Conservation (phyloP, 2,888 invertebrate genomes). For the Dimorphilus gyrociliatus region DNA sequence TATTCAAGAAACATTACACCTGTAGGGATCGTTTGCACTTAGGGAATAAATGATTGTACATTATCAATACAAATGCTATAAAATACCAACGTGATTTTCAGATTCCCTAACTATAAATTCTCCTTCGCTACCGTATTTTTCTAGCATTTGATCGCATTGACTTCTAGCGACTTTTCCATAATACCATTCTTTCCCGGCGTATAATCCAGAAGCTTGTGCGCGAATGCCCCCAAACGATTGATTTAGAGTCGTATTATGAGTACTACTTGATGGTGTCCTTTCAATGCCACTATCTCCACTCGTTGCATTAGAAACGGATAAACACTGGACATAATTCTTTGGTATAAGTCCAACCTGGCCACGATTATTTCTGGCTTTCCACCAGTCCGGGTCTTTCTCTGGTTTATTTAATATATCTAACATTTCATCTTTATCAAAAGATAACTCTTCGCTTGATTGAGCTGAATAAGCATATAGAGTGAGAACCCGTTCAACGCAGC, state of each 20-base stretch:
- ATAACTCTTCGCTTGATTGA: constrained; percentile 64
- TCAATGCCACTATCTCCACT: constrained; percentile 9
- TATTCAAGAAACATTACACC: too few relatives aligned
- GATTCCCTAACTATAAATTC: constrained; percentile 97
- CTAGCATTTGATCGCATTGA: constrained; percentile 86
- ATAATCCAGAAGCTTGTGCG: not conserved
- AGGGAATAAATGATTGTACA: too few relatives aligned
- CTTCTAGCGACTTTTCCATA: constrained; percentile 86
- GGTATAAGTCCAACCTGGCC: constrained; percentile 90
- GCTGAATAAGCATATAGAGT: constrained; percentile 68
- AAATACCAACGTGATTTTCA: constrained; percentile 97
- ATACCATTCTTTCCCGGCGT: constrained; percentile 77
- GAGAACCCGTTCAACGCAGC: constrained; percentile 69
- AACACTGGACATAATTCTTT: constrained; percentile 42
- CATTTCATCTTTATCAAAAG: constrained; percentile 86
- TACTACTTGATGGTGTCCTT: constrained; percentile 11
- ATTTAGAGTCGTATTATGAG: too few relatives aligned
- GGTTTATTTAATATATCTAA: constrained; percentile 91
- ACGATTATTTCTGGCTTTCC: constrained; percentile 76
- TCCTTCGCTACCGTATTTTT: constrained; percentile 86
- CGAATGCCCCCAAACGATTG: too few relatives aligned
- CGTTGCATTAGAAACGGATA: too few relatives aligned
- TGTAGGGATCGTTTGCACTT: too few relatives aligned
- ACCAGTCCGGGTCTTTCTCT: constrained; percentile 96
- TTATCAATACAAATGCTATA: too few relatives aligned